These are phyloP conservation scores for Catostylus mosaicus DNA, from an alignment of 30 jellyfish, hydroid and myxozoan genomes.

Conservation along the genomic window DNA sequence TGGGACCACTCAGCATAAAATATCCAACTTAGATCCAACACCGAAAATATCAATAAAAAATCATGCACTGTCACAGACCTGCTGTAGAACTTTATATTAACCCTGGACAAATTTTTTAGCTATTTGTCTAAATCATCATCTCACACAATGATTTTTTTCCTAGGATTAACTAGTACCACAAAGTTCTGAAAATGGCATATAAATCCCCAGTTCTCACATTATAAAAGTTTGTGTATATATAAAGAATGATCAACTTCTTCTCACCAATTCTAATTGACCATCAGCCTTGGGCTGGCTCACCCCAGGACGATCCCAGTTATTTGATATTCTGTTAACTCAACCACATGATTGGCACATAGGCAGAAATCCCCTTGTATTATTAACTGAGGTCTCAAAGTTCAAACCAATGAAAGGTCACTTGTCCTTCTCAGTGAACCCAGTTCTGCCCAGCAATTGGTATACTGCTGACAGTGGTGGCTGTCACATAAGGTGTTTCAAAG, in stretches of 20 bases:
- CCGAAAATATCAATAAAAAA: background rate
- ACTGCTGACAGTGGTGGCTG: constrained; percentile 57
- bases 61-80: constrained; percentile 55
- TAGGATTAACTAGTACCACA: constrained; percentile 15
- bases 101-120: background rate
- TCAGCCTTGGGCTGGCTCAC: background rate
- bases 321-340: background rate
- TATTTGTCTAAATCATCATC: background rate
- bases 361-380: background rate
- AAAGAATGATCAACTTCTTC: constrained; percentile 41
- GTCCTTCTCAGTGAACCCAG: constrained; percentile 72
- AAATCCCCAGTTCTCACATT: constrained; percentile 50
- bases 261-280: constrained; percentile 38
- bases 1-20: too few species aligned
- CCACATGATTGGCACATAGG: background rate
- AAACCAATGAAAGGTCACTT: background rate
- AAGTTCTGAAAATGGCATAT: constrained; percentile 36
- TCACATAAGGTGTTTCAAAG: constrained; percentile 41
- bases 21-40: background rate
- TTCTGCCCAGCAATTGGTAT: constrained; percentile 75
- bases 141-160: background rate
- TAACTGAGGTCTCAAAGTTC: background rate
- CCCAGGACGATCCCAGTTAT: background rate
- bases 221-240: constrained; percentile 32
- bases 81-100: constrained; percentile 34